phyloP scores from a whole-genome alignment of 2,797 vertebrate species.

The Pelodytes ibericus region DNA sequence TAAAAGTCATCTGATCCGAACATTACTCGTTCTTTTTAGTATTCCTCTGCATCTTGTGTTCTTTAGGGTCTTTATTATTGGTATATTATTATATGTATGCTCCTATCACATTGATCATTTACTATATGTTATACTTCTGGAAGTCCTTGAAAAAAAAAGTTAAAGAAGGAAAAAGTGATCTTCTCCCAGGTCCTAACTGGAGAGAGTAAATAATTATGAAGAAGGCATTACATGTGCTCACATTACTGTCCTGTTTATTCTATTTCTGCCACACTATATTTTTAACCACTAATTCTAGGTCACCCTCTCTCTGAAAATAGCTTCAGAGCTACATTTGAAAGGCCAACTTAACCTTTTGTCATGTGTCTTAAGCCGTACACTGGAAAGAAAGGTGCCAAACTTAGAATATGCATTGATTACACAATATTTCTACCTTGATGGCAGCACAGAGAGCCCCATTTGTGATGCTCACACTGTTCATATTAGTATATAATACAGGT shows the following conservation, averaged over 20 bases:
- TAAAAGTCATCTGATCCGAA: too few relatives aligned
- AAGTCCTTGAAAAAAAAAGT: too few relatives aligned
- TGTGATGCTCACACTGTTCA: too few relatives aligned
- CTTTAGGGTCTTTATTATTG: too few relatives aligned
- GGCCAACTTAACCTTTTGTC: slow-evolving; percentile 18
- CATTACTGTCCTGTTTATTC: slow-evolving; percentile 15
- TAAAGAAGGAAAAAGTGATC: too few relatives aligned
- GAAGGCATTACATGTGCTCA: slow-evolving; percentile 1
- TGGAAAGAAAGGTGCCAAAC: not conserved
- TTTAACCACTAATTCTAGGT: slow-evolving; percentile 4
- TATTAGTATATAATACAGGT: too few relatives aligned
- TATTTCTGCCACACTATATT: not conserved
- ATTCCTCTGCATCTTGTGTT: too few relatives aligned
- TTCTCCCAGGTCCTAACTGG: too few relatives aligned
- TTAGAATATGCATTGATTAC: not conserved
- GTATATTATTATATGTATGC: too few relatives aligned
- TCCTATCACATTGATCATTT: too few relatives aligned
- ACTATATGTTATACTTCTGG: too few relatives aligned
- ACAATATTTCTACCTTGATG: not conserved
- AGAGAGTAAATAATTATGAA: slow-evolving; percentile 1
- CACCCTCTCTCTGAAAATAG: slow-evolving; percentile 10
- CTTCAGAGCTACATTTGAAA: not conserved
- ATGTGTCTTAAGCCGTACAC: not conserved
- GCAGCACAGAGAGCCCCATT: not conserved
- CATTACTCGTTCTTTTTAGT: too few relatives aligned